These are phyloP conservation scores for Drosophila mojavensis DNA, from an alignment of 1,140 invertebrate genomes.

Conservation along the genomic window DNA sequence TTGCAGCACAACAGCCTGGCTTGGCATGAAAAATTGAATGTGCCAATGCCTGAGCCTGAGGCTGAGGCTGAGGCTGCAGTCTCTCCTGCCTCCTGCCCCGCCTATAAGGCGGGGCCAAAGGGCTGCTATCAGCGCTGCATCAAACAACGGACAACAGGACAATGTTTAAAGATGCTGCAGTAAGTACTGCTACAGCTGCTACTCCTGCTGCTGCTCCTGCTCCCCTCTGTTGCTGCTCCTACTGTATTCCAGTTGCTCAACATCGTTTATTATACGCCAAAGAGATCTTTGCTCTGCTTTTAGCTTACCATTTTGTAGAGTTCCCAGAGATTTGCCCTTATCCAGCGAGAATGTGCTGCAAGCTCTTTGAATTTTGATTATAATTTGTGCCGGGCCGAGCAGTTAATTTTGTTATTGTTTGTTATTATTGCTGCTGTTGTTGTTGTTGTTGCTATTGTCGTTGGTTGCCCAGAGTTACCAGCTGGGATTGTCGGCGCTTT, in stretches of 20 bases:
- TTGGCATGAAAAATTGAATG: slow-evolving; percentile 82
- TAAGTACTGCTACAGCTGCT: slow-evolving; percentile 23
- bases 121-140: slow-evolving; percentile 18
- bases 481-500: background rate
- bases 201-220: background rate
- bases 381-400: background rate
- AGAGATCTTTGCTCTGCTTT: slow-evolving; percentile 1
- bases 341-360: background rate
- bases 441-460: background rate
- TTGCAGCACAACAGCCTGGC: slow-evolving; percentile 71
- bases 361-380: slow-evolving; percentile 8
- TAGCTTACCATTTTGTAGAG: slow-evolving; percentile 38
- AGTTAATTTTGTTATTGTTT: background rate
- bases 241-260: too few species aligned
- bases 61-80: background rate
- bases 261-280: too few species aligned
- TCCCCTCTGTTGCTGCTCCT: background rate
- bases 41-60: slow-evolving; percentile 30
- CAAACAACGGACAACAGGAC: slow-evolving; percentile 17
- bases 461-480: slow-evolving; percentile 22
- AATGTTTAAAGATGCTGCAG: slow-evolving; percentile 27
- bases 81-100: background rate
- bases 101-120: slow-evolving; percentile 31
- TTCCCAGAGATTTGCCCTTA: slow-evolving; percentile 3
- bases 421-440: background rate